Conservation (phyloP, 2,113 vertebrate species). For the Gopherus flavomarginatus region DNA sequence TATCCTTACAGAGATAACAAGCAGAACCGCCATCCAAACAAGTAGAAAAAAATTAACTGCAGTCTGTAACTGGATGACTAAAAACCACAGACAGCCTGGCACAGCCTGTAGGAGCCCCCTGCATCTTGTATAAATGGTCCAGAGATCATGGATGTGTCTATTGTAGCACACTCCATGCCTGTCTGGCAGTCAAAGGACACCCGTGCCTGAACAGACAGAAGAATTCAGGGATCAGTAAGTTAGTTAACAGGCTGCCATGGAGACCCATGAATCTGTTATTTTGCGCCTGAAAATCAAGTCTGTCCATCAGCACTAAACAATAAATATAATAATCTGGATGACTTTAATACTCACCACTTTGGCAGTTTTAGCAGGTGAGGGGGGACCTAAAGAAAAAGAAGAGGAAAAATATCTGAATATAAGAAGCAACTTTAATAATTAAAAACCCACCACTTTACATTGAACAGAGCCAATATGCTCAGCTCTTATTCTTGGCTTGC, state of each 20-base stretch:
- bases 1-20: background rate
- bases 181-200: background rate
- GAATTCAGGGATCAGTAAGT: background rate
- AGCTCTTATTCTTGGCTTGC: background rate
- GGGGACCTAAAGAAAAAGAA: constrained; percentile 87
- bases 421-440: constrained; percentile 7
- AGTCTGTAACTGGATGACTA: background rate
- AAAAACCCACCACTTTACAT: background rate
- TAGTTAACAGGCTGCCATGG: background rate
- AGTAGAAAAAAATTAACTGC: background rate
- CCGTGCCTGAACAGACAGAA: background rate
- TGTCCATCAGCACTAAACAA: background rate
- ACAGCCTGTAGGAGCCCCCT: background rate
- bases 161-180: background rate
- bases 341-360: constrained; percentile 90
- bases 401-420: background rate
- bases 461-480: background rate
- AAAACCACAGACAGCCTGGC: background rate
- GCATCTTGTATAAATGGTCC: background rate
- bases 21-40: background rate
- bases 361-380: constrained; percentile 94
- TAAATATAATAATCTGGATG: background rate
- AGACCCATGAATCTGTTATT: background rate
- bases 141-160: background rate
- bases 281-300: background rate